phyloP scores from a whole-genome alignment of 2,888 invertebrate species.

The Idaea aversata region DNA sequence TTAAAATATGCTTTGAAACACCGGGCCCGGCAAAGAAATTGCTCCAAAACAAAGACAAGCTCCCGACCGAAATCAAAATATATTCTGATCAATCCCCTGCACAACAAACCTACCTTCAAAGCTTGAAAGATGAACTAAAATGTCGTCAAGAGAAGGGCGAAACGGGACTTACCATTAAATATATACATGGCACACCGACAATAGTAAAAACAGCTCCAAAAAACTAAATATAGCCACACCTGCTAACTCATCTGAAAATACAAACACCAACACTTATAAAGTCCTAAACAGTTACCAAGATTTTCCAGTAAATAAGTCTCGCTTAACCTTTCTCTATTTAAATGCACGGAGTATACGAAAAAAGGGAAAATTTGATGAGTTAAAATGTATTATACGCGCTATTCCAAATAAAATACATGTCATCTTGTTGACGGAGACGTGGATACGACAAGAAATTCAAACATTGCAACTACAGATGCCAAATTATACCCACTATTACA shows the following conservation, averaged over 20 bases:
- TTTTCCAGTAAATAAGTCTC: slow-evolving; percentile 17
- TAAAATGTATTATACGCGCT: slow-evolving; percentile 12
- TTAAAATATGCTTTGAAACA: slow-evolving; percentile 28
- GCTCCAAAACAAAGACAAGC: slow-evolving; percentile 22
- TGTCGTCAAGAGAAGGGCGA: slow-evolving; percentile 27
- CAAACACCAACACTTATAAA: slow-evolving; percentile 9
- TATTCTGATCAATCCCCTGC: slow-evolving; percentile 31
- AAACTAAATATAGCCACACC: slow-evolving; percentile 5
- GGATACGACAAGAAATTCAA: slow-evolving; percentile 16
- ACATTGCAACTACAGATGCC: slow-evolving; percentile 6
- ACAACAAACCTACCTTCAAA: slow-evolving; percentile 24
- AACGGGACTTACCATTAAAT: slow-evolving; percentile 31
- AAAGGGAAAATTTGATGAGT: too few relatives aligned
- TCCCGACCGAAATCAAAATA: slow-evolving; percentile 22
- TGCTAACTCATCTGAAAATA: neutral
- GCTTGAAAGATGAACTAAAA: slow-evolving; percentile 22
- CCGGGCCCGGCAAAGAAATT: slow-evolving; percentile 18
- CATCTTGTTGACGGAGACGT: slow-evolving; percentile 27
- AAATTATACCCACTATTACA: too few relatives aligned
- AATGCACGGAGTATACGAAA: slow-evolving; percentile 32
- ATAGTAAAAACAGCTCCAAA: slow-evolving; percentile 13
- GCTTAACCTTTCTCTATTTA: slow-evolving; percentile 27
- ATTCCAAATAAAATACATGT: slow-evolving; percentile 12
- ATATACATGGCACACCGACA: slow-evolving; percentile 29
- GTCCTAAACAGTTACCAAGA: slow-evolving; percentile 26